phyloP scores from a whole-genome alignment of 2,797 vertebrate species.

The Catostomus latipinnis region DNA sequence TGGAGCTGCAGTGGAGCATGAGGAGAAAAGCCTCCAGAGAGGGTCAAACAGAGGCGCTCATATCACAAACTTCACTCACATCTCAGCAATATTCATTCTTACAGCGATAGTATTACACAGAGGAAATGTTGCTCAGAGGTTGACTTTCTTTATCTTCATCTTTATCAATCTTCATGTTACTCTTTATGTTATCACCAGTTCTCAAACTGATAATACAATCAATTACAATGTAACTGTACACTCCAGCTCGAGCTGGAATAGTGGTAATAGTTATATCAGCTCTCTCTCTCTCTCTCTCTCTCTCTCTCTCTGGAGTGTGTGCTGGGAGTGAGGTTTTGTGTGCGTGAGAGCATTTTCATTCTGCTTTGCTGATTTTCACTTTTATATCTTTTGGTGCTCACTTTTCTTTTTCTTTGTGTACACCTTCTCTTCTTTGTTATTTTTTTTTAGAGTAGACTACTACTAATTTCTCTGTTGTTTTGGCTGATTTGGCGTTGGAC shows the following conservation, averaged over 20 bases:
- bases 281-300: no score
- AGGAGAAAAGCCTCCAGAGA: conserved; percentile 28
- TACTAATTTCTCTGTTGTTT: no score
- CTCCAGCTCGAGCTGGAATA: conserved; percentile 14
- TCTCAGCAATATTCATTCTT: background rate
- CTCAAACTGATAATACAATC: conserved; percentile 24
- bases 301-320: no score
- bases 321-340: no score
- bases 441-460: no score
- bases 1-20: conserved; percentile 11
- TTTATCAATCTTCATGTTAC: background rate
- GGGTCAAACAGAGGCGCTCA: background rate
- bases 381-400: no score
- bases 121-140: background rate
- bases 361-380: no score
- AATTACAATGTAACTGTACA: conserved; percentile 14
- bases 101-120: background rate
- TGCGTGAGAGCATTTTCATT: no score
- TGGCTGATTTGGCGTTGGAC: no score
- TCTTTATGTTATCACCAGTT: background rate
- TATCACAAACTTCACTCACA: conserved; percentile 29
- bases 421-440: no score
- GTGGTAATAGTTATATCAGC: no score
- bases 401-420: no score
- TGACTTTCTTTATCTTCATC: background rate